phyloP scores from a whole-genome alignment of 2,888 invertebrate genomes.

The Pammene aurita region DNA sequence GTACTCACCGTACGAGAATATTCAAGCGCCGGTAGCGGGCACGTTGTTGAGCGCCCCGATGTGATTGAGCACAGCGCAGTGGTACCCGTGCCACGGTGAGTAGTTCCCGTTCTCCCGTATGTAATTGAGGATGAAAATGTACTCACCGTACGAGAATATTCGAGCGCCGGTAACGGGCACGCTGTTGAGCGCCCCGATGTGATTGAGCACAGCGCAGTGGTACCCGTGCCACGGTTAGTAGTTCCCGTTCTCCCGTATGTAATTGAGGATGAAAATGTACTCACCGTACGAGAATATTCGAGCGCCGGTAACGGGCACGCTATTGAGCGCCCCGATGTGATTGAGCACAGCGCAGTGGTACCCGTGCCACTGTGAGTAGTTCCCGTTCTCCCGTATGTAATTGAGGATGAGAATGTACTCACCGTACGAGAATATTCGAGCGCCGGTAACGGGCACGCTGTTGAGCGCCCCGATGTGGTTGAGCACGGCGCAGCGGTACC shows the following conservation, averaged over 20 bases:
- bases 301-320: constrained; percentile 92
- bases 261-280: no score
- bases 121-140: no score
- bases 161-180: constrained; percentile 92
- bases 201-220: constrained; percentile 91
- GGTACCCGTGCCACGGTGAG: constrained; percentile 26
- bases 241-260: no score
- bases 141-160: constrained; percentile 95
- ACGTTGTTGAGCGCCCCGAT: constrained; percentile 55
- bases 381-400: constrained; percentile 68
- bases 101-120: no score
- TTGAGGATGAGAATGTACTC: constrained; percentile 54
- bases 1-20: constrained; percentile 93
- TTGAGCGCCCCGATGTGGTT: constrained; percentile 96
- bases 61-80: constrained; percentile 90
- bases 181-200: no score
- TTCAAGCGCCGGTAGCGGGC: constrained; percentile 92
- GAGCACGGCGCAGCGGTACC: constrained; percentile 95
- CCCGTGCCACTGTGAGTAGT: constrained; percentile 95
- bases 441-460: constrained; percentile 92
- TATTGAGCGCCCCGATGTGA: constrained; percentile 94
- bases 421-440: constrained; percentile 97
- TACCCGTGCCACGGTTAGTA: constrained; percentile 95
- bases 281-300: constrained; percentile 97
- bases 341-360: constrained; percentile 96